These are phyloP conservation scores for Zosterops japonicus DNA, from an alignment of 2,113 vertebrate genomes.

Conservation along the genomic window DNA sequence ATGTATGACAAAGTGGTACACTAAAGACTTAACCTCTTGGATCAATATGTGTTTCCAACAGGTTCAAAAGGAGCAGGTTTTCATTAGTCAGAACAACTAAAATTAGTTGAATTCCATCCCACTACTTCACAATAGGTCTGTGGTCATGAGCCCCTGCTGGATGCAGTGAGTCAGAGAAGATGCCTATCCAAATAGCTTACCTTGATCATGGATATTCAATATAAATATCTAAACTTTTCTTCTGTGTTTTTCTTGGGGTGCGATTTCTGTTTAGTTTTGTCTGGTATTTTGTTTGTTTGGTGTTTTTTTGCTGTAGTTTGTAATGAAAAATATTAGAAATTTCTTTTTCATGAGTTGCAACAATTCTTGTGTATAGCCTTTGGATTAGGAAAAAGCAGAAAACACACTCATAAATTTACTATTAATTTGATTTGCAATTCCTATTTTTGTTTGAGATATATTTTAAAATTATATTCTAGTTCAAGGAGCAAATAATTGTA, in stretches of 20 bases:
- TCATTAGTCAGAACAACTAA: neutral
- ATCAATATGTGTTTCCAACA: neutral
- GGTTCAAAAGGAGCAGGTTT: neutral
- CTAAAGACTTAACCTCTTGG: neutral
- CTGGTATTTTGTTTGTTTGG: neutral
- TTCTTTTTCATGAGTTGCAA: neutral
- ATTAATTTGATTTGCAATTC: neutral
- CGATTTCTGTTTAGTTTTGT: neutral
- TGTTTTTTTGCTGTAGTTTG: neutral
- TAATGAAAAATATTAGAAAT: neutral
- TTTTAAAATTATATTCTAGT: neutral
- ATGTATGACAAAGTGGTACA: neutral
- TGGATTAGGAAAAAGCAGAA: neutral
- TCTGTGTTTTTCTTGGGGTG: neutral
- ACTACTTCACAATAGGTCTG: neutral
- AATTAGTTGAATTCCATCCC: neutral
- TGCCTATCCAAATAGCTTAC: neutral
- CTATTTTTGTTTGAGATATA: neutral
- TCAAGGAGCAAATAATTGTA: neutral
- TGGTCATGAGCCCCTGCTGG: neutral
- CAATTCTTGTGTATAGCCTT: neutral
- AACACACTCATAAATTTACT: neutral
- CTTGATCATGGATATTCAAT: neutral
- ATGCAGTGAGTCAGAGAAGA: neutral
- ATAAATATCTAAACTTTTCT: neutral